Conservation (phyloP, 2,113 vertebrate genomes). For the Microcebus murinus region DNA sequence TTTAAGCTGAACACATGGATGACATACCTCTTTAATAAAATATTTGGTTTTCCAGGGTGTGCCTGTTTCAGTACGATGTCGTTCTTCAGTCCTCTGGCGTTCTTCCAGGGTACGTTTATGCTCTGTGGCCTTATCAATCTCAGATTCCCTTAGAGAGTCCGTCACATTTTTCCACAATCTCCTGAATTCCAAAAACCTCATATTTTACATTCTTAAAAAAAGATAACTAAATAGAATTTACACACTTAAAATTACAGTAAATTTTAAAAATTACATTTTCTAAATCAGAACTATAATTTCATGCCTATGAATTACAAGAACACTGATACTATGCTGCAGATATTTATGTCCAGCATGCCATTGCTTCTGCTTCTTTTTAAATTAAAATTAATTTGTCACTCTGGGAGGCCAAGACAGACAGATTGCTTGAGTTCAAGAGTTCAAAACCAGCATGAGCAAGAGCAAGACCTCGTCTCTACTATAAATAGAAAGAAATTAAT, state of each 20-base stretch:
- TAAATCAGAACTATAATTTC: neutral
- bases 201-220: constrained; percentile 13
- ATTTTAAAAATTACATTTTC: neutral
- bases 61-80: constrained; percentile 92
- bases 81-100: constrained; percentile 93
- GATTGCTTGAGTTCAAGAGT: no score
- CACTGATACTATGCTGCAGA: neutral
- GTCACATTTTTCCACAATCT: constrained; percentile 96
- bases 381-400: neutral
- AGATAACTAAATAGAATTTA: neutral
- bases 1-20: neutral
- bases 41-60: constrained; percentile 94
- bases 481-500: no score
- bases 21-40: constrained; percentile 92
- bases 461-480: no score
- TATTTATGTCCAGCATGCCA: neutral
- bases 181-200: constrained; percentile 82
- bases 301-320: neutral
- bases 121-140: constrained; percentile 96
- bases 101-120: constrained; percentile 96
- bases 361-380: constrained; percentile 5
- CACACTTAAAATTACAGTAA: neutral
- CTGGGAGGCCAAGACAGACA: no score
- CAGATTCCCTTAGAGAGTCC: constrained; percentile 91
- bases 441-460: no score